Base-by-base conservation (phyloP, 2,888 invertebrate genomes). In the Papilio demoleus region DNA sequence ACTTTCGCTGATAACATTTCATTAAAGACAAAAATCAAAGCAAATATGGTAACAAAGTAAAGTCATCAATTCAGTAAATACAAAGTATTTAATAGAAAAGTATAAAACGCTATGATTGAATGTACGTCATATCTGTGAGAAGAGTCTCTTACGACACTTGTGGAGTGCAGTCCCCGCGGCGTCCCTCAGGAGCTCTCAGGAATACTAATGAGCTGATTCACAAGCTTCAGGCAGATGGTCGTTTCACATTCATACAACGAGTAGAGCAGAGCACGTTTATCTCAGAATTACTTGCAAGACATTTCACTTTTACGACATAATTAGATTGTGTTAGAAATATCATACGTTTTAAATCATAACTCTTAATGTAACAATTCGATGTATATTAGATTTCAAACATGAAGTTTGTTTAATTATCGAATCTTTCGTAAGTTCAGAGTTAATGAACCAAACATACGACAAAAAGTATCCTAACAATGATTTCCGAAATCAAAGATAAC, bases 171-270 rank as follows among this genome's bases (percentile, higher is more conserved):
- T 56, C 31, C 65, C 31, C 27, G 40, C 56, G 40, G 17, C 56
- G 53, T 11, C 27, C 53, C 53, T 24, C n/a, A 8, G 27, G 53
- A 3, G 53, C 27, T 11, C 38, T 14, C 40, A 0, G 24, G 56
- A 40, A 56, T 65, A 42, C 56, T 65, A 65, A 65, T 31, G 65
- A 65, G 14, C 40, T n/a, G 65, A 56, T 56, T 65, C 65, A 65
- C 45, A 14, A 45, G 53, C 40, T 17, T 56, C 31, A 8, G 64
- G 14, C 24, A 12, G 11, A 3, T 31, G 40, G 42, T 42, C 53
- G 50, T 27, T 53, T 53, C 6, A 50, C 50, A 50, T 24, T 24
- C 31, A 31, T 53, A 27, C 9, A 14, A 5, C 50, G n/a, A 9
- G n/a, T 4, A 31, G 2, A 53, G 27, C 2, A 8, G 27, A 19